A percentile compares a stretch with the other conserved stretches of the same genome.
Conservation (phyloP, 92 coral and sea anemone genomes). For the Porites evermanni region DNA sequence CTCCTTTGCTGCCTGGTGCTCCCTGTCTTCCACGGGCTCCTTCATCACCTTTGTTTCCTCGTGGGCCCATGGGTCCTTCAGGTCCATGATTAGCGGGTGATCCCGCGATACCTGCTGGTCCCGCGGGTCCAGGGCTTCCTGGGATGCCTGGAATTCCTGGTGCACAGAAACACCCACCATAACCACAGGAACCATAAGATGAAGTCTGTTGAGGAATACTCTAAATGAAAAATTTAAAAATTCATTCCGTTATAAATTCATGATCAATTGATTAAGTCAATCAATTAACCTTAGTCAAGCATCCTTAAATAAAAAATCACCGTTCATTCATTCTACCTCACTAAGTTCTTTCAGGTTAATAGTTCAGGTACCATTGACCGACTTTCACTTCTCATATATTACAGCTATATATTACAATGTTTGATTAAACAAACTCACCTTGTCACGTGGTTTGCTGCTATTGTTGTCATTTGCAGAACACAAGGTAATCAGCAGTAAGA, state of each 20-base stretch:
- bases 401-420: neutral
- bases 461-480: neutral
- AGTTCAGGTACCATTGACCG: too few species aligned
- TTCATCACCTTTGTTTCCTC: constrained; percentile 13
- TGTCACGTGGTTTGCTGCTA: neutral
- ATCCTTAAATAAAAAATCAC: too few species aligned
- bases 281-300: too few species aligned
- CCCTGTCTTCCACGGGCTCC: constrained; percentile 8
- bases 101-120: constrained; percentile 24
- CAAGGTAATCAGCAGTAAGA: neutral
- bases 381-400: too few species aligned
- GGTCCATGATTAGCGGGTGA: constrained; percentile 26
- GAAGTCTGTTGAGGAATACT: neutral
- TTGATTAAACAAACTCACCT: neutral
- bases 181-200: neutral
- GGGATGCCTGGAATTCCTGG: constrained; percentile 36
- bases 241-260: too few species aligned
- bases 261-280: too few species aligned
- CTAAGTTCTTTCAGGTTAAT: too few species aligned
- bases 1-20: neutral
- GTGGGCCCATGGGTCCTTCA: constrained; percentile 20
- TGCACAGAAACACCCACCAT: neutral
- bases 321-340: too few species aligned
- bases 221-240: neutral
- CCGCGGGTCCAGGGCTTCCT: constrained; percentile 29